A percentile compares a stretch with the other conserved stretches of the same genome.
phyloP scores from a whole-genome alignment of 2,888 invertebrate species.

The Thecophora atra region DNA sequence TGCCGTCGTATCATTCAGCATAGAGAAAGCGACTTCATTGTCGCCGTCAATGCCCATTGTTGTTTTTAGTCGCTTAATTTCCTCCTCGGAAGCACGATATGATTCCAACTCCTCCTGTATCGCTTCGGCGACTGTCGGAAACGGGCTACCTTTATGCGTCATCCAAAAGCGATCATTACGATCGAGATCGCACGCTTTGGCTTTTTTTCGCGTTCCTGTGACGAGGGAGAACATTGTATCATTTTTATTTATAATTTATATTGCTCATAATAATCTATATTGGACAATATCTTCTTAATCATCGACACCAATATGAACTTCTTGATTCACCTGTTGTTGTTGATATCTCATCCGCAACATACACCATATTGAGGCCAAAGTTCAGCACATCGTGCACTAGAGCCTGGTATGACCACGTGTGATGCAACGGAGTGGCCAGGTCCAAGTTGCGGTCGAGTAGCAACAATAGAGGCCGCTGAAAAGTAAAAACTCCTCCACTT shows the following conservation, averaged over 20 bases:
- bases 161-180: slow-evolving; percentile 91
- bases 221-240: neutral
- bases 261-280: neutral
- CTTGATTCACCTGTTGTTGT: slow-evolving; percentile 46
- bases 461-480: slow-evolving; percentile 92
- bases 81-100: slow-evolving; percentile 91
- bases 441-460: slow-evolving; percentile 94
- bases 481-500: slow-evolving; percentile 78
- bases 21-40: slow-evolving; percentile 82
- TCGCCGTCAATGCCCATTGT: slow-evolving; percentile 95
- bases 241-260: neutral
- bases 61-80: slow-evolving; percentile 93
- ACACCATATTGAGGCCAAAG: slow-evolving; percentile 84
- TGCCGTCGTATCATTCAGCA: slow-evolving; percentile 93
- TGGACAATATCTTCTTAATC: neutral
- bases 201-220: slow-evolving; percentile 77
- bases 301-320: neutral
- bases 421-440: slow-evolving; percentile 97
- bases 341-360: slow-evolving; percentile 74
- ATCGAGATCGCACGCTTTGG: slow-evolving; percentile 89
- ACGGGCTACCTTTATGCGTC: slow-evolving; percentile 92
- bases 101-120: slow-evolving; percentile 98
- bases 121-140: slow-evolving; percentile 95
- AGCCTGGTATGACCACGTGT: slow-evolving; percentile 99
- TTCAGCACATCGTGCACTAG: slow-evolving; percentile 96